These are phyloP conservation scores for Chelidonichthys spinosus DNA, from an alignment of 2,797 vertebrate genomes.

Conservation along the genomic window DNA sequence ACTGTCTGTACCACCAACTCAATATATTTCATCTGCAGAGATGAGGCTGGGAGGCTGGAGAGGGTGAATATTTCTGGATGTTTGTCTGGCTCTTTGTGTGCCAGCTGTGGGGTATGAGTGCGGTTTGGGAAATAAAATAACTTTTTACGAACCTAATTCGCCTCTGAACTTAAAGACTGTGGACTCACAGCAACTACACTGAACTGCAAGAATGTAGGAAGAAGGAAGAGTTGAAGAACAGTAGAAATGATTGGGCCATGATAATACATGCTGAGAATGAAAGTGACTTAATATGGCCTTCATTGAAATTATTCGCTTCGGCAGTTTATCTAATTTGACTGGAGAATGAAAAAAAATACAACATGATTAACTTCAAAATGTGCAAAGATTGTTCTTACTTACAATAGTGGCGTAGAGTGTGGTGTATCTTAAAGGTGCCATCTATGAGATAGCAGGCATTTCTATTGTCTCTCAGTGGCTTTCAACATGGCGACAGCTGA, in stretches of 20 bases:
- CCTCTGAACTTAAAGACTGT: slow-evolving; percentile 23
- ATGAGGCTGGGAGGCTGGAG: slow-evolving; percentile 58
- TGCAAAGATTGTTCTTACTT: background rate
- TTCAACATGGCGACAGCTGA: background rate
- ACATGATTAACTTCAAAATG: background rate
- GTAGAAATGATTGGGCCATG: too few relatives aligned
- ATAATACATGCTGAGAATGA: background rate
- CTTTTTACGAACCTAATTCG: slow-evolving; percentile 38
- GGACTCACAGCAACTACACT: slow-evolving; percentile 4
- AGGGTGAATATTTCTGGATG: slow-evolving; percentile 52
- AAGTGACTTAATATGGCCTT: background rate
- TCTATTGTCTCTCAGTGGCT: background rate
- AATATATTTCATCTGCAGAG: slow-evolving; percentile 78
- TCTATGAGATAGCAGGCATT: background rate
- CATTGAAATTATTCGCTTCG: slow-evolving; percentile 16
- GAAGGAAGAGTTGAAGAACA: background rate
- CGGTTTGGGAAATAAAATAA: slow-evolving; percentile 46
- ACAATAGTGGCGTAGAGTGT: background rate
- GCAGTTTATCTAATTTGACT: background rate
- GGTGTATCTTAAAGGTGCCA: background rate
- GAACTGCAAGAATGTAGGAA: slow-evolving; percentile 1
- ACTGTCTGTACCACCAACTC: slow-evolving; percentile 76
- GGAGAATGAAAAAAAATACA: background rate
- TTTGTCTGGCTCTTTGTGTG: slow-evolving; percentile 54
- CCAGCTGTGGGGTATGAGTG: slow-evolving; percentile 33